These are phyloP conservation scores for Sebastes goodei DNA, from an alignment of 2,797 vertebrate species.

Conservation along the genomic window DNA sequence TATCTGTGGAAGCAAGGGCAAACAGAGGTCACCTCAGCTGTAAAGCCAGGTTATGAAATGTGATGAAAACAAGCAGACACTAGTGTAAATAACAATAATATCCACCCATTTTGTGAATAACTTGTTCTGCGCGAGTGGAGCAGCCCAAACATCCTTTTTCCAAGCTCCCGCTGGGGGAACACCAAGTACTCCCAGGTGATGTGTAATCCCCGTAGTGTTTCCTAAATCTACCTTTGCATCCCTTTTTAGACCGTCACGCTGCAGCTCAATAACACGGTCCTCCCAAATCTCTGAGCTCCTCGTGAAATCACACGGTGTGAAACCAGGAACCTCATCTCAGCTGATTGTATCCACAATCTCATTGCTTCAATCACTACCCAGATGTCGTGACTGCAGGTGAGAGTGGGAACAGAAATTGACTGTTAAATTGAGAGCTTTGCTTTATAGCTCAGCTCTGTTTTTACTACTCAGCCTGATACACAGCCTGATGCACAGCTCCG, in stretches of 20 bases:
- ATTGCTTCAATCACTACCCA: conserved; percentile 8
- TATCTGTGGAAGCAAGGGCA: conserved; percentile 85
- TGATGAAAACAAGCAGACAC: conserved; percentile 21
- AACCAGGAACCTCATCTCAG: conserved; percentile 12
- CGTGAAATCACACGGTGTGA: neutral
- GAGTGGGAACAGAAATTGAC: neutral
- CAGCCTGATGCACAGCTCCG: conserved; percentile 12
- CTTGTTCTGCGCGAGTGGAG: neutral
- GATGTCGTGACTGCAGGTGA: neutral
- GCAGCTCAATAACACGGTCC: conserved; percentile 1
- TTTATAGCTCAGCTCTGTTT: conserved; percentile 8
- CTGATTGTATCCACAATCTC: conserved; percentile 10
- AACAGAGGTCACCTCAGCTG: conserved; percentile 21
- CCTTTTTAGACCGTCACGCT: neutral
- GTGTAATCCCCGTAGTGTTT: conserved; percentile 3
- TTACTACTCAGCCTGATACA: conserved; percentile 10
- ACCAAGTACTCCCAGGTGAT: neutral
- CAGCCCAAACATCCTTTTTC: neutral
- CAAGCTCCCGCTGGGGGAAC: neutral
- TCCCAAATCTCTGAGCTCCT: conserved; percentile 3
- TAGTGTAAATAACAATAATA: neutral
- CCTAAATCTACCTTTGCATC: conserved; percentile 18
- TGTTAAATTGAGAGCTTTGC: conserved; percentile 8
- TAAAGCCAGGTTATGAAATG: conserved; percentile 7
- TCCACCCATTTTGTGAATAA: neutral